Percentiles rank a stretch among this genome's conserved stretches.
These are phyloP conservation scores for Napeogenes sylphis DNA, from an alignment of 2,888 invertebrate genomes.

Conservation along the genomic window DNA sequence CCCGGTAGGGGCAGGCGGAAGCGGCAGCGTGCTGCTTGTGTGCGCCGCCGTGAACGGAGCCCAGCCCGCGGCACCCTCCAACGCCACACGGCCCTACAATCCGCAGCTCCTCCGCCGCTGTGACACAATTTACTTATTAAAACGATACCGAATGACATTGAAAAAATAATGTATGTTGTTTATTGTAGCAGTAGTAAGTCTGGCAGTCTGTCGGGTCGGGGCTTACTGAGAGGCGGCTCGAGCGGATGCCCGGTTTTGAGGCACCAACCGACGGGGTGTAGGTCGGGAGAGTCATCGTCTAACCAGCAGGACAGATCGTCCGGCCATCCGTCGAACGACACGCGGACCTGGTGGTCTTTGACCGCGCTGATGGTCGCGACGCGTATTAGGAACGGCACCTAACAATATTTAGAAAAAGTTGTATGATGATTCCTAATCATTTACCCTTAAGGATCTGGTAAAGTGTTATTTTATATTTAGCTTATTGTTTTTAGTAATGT, in stretches of 20 bases:
- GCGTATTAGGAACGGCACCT: conserved; percentile 87
- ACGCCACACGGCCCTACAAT: conserved; percentile 85
- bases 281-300: conserved; percentile 92
- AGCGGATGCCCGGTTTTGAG: conserved; percentile 91
- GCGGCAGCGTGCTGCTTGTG: conserved; percentile 84
- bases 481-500: too few species aligned
- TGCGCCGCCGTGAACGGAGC: conserved; percentile 89
- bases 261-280: conserved; percentile 96
- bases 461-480: too few species aligned
- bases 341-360: conserved; percentile 84
- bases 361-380: conserved; percentile 89
- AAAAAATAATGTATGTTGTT: background rate
- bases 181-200: too few species aligned
- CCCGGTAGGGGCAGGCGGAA: conserved; percentile 86
- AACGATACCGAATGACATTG: background rate
- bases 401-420: background rate
- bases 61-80: conserved; percentile 91
- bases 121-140: background rate
- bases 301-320: conserved; percentile 90
- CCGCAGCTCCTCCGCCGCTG: conserved; percentile 81
- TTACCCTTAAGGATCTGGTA: background rate
- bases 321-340: conserved; percentile 94
- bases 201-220: background rate
- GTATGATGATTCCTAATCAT: background rate
- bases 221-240: conserved; percentile 88